Base-by-base conservation (phyloP, 2,888 invertebrate species). In the Meandrusa payeni region DNA sequence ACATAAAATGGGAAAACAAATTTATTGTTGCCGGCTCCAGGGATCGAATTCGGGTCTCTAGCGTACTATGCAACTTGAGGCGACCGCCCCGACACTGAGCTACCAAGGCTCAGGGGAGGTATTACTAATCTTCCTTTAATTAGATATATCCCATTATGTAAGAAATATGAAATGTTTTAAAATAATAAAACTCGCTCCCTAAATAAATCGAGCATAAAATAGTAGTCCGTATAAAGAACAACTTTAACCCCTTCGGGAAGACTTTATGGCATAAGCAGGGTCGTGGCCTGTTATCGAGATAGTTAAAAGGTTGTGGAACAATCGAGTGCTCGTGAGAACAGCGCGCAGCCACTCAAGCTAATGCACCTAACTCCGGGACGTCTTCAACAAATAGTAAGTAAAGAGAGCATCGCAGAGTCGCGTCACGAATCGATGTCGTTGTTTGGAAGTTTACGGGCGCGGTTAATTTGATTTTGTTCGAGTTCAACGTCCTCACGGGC, bases 321-420 rank as follows among this genome's bases (percentile, higher is more conserved):
- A 81, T 77, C 76, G 76, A 74, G 68, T 59, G 64, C 64, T 77
- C 81, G 85, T 82, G 83, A 82, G 82, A 83, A 76, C 68, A 68
- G 50, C 59, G 55, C 63, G 64, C 33, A 38, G 32, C 59, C 68
- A 65, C 65, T 67, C 62, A 67, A 61, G 56, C 54, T 69, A 70
- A 70, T 70, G 69, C 63, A 69, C 55, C 59, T 56, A 54, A 59
- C 50, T 47, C 48, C 37, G 41, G 38, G 50, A 40, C 34, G 31
- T 41, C 48, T 48, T 49, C 50, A 50, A 60, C 60, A 61, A 59
- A 61, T 57, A 57, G 51, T 52, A 43, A 42, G 42, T 37, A 54
- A 54, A 54, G 54, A 51, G 48, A 47, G 52, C 51, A 52, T 41
- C 49, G 38, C 26, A 47, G 50, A 62, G 60, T 61, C 64, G 54